Conservation (phyloP, 2,888 invertebrate genomes). For the Kryphioiulus occultus region DNA sequence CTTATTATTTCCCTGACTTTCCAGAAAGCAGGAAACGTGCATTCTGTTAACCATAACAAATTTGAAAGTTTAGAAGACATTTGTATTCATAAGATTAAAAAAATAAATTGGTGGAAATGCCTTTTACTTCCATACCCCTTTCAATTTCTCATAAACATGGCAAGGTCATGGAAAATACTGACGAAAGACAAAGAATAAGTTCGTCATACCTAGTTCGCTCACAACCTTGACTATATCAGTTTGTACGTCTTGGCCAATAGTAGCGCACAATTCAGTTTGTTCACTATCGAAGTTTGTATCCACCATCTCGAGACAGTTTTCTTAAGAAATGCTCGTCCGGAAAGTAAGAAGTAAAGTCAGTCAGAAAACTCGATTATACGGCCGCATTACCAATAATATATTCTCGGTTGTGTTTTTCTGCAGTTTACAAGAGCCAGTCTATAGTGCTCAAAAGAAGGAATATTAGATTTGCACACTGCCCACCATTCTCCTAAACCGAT, state of each 20-base stretch:
- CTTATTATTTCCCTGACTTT: no score
- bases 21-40: no score
- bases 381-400: constrained; percentile 16
- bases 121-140: no score
- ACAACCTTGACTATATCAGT: not conserved
- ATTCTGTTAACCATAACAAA: no score
- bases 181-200: not conserved
- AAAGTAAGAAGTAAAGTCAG: not conserved
- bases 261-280: not conserved
- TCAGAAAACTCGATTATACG: not conserved
- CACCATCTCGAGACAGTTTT: not conserved
- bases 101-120: no score
- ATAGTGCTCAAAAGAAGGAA: not conserved
- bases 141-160: no score
- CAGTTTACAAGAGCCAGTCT: not conserved
- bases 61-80: no score
- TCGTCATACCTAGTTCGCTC: not conserved
- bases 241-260: not conserved
- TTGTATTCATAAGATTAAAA: no score
- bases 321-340: not conserved
- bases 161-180: no score
- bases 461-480: not conserved
- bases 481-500: not conserved
- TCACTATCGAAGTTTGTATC: not conserved
- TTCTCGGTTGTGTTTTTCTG: constrained; percentile 1